Evolutionary conservation across 2,113 vertebrate genomes (phyloP).

Genomic region (Blennius ocellaris): DNA sequence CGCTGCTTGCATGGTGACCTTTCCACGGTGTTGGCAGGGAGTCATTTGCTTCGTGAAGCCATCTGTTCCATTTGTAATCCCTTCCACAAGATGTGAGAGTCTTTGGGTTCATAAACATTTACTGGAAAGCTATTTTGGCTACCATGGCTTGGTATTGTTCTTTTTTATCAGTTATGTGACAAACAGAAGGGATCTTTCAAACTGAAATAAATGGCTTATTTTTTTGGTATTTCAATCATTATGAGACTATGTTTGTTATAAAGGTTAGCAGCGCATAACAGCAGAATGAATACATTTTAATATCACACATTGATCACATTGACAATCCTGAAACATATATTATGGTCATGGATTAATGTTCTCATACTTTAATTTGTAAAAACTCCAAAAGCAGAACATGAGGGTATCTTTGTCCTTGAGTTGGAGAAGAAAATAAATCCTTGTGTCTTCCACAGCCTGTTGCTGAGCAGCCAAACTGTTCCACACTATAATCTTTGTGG

Average conservation of each 20-base stretch:
- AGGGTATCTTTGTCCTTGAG: conserved; percentile 35
- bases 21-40: conserved; percentile 35
- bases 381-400: not conserved
- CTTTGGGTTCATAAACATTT: conserved; percentile 16
- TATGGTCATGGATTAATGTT: too few species aligned
- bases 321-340: too few species aligned
- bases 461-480: conserved; percentile 36
- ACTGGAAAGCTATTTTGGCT: conserved; percentile 8
- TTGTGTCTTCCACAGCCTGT: conserved; percentile 5
- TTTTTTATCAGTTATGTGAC: not conserved
- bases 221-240: too few species aligned
- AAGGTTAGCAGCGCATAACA: too few species aligned
- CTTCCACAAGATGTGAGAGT: conserved; percentile 22
- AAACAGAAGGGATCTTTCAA: too few species aligned
- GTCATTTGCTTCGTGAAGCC: conserved; percentile 32
- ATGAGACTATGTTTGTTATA: too few species aligned
- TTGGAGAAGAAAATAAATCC: conserved; percentile 15
- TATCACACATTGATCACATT: too few species aligned
- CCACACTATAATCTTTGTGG: conserved; percentile 17
- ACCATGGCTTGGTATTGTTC: not conserved
- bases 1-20: conserved; percentile 45
- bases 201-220: too few species aligned
- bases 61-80: conserved; percentile 46
- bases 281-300: too few species aligned
- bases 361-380: not conserved